Evolutionary conservation across 2,113 vertebrate species (phyloP).

Genomic region (Mastomys natalensis): DNA sequence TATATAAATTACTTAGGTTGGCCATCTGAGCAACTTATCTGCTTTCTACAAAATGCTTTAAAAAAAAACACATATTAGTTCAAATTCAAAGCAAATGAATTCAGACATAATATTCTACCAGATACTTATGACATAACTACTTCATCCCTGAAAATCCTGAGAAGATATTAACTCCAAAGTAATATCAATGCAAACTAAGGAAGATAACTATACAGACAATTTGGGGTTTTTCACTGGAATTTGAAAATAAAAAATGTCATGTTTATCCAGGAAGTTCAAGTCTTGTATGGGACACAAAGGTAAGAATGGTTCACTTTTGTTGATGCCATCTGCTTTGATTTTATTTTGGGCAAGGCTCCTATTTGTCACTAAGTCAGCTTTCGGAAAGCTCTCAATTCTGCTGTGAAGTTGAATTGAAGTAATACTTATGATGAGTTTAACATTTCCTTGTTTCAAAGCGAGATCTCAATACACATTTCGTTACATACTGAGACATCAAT

Average conservation of each 20-base stretch:
- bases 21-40: not conserved
- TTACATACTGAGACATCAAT: not conserved
- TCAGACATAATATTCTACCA: not conserved
- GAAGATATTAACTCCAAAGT: not conserved
- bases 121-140: not conserved
- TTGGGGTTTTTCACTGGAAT: not conserved
- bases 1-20: not conserved
- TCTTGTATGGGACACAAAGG: not conserved
- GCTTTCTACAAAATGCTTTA: not conserved
- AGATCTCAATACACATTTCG: not conserved
- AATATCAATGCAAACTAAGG: not conserved
- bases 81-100: not conserved
- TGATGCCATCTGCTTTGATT: not conserved
- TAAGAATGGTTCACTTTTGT: not conserved
- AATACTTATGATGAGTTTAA: not conserved
- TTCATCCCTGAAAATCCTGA: not conserved
- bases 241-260: too few relatives aligned
- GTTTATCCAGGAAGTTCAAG: not conserved
- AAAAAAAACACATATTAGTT: not conserved
- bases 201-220: not conserved
- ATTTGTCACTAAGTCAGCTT: not conserved
- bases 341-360: not conserved
- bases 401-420: conserved; percentile 8
- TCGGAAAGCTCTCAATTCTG: not conserved
- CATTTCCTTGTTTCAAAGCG: not conserved